Evolutionary conservation across 2,113 vertebrate genomes (phyloP), one percentile per base, ranked within the genome.

Genomic region (Lucifuga dentata): DNA sequence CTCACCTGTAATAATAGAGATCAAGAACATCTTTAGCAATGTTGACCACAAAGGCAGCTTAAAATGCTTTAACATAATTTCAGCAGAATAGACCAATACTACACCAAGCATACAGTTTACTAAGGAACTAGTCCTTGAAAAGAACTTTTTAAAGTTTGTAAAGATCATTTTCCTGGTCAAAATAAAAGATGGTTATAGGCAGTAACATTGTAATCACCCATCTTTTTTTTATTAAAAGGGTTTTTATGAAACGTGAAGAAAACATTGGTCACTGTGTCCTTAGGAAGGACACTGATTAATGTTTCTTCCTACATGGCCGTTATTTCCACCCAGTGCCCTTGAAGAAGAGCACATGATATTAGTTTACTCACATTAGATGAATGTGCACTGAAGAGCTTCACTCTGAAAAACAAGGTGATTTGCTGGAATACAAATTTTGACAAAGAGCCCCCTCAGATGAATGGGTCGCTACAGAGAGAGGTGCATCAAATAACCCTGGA

Each of bases 351-450:
- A n/a, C 41, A 7, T 1, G 17, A 38, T 46, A n/a, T 48, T 32
- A 65, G 56, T 48, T 73, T 40, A 66, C 63, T 67, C 51, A 45
- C 48, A 67, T 78, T 68, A 56, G 78, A 64, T 60, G 55, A 72
- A 75, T 44, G 29, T 8, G 12, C 41, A 66, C 56, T 67, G 67
- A 75, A 60, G 33, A 62, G 39, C 3, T 3, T 55, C 51, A 51
- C 55, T 61, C 24, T 33, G 15, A 41, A 59, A 66, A 68, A 58
- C 43, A 78, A 69, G 60, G 46, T 21, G 38, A 57, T 83, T 40
- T 60, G 40, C 57, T 61, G 16, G 75, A 76, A 69, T 59, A 60
- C 50, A 76, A 46, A 55, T 64, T 43, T 15, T 68, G 68, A 81
- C 61, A 72, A 76, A 74, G 29, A 55, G 50, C 13, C 23, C 21